Evolutionary conservation across 2,888 invertebrate genomes (phyloP).

Genomic region (Euplexia lucipara): DNA sequence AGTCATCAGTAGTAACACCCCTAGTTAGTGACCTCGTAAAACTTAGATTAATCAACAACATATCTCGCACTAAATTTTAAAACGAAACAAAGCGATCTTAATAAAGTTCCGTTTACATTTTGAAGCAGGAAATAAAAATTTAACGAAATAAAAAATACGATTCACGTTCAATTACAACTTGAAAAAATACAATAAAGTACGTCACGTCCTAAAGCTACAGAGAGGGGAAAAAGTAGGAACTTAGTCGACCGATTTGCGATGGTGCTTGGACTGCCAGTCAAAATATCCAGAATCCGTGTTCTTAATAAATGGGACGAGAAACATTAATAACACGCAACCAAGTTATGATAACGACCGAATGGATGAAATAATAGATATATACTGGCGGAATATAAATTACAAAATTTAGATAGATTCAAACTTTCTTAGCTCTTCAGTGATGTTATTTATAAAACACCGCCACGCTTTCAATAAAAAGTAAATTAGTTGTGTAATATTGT

Average conservation of each 20-base stretch:
- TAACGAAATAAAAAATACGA: no score
- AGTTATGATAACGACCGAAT: conserved; percentile 6
- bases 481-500: conserved; percentile 53
- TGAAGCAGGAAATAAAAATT: background rate
- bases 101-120: background rate
- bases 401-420: conserved; percentile 32
- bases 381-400: conserved; percentile 36
- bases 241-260: background rate
- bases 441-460: conserved; percentile 59
- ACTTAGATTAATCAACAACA: conserved; percentile 20
- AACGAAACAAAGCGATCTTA: background rate
- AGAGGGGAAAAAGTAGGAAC: background rate
- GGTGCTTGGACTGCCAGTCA: background rate
- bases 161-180: background rate
- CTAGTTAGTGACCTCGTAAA: conserved; percentile 37
- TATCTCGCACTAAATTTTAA: conserved; percentile 4
- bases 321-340: background rate
- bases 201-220: background rate
- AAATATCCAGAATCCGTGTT: background rate
- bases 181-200: background rate
- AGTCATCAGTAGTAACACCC: conserved; percentile 38
- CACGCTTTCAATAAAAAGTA: conserved; percentile 52
- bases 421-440: conserved; percentile 46
- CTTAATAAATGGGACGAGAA: background rate
- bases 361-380: conserved; percentile 31